phyloP scores from a whole-genome alignment of 2,888 invertebrate species.

The Herminia tarsipennalis region DNA sequence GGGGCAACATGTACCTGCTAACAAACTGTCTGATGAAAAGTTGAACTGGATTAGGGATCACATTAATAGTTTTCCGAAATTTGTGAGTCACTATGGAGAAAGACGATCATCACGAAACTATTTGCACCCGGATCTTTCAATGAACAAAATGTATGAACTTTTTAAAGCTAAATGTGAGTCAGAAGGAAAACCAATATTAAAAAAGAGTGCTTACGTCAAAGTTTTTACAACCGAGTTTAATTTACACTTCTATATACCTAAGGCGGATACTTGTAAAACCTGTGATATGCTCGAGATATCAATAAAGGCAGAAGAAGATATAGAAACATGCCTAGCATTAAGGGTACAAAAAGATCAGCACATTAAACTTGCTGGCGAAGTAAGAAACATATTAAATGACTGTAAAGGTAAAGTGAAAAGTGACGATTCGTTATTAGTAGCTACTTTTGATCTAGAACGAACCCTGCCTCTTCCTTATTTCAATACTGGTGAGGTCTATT shows the following conservation, averaged over 20 bases:
- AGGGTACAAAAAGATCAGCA: slow-evolving; percentile 13
- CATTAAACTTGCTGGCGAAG: slow-evolving; percentile 14
- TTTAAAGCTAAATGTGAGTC: slow-evolving; percentile 25
- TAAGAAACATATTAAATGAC: slow-evolving; percentile 16
- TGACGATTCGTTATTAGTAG: slow-evolving; percentile 17
- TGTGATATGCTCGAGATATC: slow-evolving; percentile 17
- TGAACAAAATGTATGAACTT: slow-evolving; percentile 23
- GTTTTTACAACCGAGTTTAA: slow-evolving; percentile 22
- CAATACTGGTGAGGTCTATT: slow-evolving; percentile 20
- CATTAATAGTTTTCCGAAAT: slow-evolving; percentile 28
- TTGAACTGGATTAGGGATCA: slow-evolving; percentile 20
- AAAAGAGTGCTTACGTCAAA: slow-evolving; percentile 16
- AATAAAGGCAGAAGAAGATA: slow-evolving; percentile 10
- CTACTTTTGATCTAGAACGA: slow-evolving; percentile 24
- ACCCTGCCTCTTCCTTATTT: slow-evolving; percentile 20
- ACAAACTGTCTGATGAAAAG: slow-evolving; percentile 26
- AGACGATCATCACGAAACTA: slow-evolving; percentile 15
- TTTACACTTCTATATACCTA: slow-evolving; percentile 22
- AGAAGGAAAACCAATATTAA: slow-evolving; percentile 19
- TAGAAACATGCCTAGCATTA: slow-evolving; percentile 16
- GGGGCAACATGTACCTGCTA: slow-evolving; percentile 19
- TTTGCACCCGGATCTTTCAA: slow-evolving; percentile 18
- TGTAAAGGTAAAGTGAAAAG: slow-evolving; percentile 21
- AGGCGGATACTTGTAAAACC: slow-evolving; percentile 22
- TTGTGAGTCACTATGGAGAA: slow-evolving; percentile 20